Conservation (phyloP, 2,113 vertebrate genomes). For the Mola mola region DNA sequence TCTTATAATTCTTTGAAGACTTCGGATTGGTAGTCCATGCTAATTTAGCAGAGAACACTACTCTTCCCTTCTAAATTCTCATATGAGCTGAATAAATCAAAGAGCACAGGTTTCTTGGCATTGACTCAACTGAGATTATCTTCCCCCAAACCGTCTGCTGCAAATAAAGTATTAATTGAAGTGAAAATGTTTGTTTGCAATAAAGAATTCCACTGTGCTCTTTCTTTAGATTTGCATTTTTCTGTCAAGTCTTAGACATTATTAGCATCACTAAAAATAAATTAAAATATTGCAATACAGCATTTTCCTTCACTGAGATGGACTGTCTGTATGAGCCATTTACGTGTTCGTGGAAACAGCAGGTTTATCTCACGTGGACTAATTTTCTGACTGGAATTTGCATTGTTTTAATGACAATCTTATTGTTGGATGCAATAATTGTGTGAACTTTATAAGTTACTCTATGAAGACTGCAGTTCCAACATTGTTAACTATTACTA, state of each 20-base stretch:
- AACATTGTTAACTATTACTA: too few relatives aligned
- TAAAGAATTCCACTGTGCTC: conserved; percentile 12
- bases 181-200: too few relatives aligned
- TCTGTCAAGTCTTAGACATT: conserved; percentile 6
- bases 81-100: conserved; percentile 33
- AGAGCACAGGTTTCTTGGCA: conserved; percentile 2
- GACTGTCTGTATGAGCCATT: background rate
- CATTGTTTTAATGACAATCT: too few relatives aligned
- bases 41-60: conserved; percentile 9
- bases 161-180: conserved; percentile 22
- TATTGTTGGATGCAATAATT: too few relatives aligned
- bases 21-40: background rate
- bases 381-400: background rate
- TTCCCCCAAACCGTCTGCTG: conserved; percentile 17
- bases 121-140: conserved; percentile 15
- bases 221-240: conserved; percentile 14
- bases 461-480: too few relatives aligned
- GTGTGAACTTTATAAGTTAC: too few relatives aligned
- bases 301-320: too few relatives aligned
- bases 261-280: background rate
- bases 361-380: background rate
- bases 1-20: background rate
- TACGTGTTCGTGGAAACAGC: too few relatives aligned
- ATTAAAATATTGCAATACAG: background rate
- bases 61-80: conserved; percentile 17